Conservation (phyloP, 2,888 invertebrate species). For the Sipha maydis region DNA sequence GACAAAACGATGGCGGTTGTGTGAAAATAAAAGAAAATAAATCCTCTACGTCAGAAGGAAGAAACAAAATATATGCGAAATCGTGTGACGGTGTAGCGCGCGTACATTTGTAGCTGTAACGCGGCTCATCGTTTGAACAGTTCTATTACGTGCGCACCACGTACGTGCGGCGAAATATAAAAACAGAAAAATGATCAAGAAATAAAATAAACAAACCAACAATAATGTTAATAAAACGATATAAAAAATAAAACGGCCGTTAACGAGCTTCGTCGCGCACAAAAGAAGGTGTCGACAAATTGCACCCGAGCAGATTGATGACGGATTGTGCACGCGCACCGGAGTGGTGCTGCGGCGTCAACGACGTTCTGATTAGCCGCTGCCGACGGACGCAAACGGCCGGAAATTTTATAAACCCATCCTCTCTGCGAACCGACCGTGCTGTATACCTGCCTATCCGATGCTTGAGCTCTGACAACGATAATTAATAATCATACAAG, state of each 20-base stretch:
- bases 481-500: neutral
- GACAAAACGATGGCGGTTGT: too few relatives aligned
- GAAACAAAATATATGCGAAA: too few relatives aligned
- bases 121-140: too few relatives aligned
- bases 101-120: too few relatives aligned
- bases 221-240: too few relatives aligned
- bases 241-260: neutral
- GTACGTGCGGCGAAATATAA: too few relatives aligned
- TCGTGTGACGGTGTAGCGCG: too few relatives aligned
- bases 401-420: conserved; percentile 37
- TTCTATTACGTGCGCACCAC: too few relatives aligned
- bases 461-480: neutral
- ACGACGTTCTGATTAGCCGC: neutral
- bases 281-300: neutral
- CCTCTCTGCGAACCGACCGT: neutral
- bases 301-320: conserved; percentile 11
- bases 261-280: neutral
- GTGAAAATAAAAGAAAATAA: too few relatives aligned
- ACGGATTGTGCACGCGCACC: neutral
- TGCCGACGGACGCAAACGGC: conserved; percentile 25
- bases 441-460: neutral
- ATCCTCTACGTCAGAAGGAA: too few relatives aligned
- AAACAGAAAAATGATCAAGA: neutral
- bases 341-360: neutral
- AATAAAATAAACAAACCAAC: neutral